Base-by-base conservation (phyloP, 2,113 vertebrate species). In the Ahaetulla prasina region DNA sequence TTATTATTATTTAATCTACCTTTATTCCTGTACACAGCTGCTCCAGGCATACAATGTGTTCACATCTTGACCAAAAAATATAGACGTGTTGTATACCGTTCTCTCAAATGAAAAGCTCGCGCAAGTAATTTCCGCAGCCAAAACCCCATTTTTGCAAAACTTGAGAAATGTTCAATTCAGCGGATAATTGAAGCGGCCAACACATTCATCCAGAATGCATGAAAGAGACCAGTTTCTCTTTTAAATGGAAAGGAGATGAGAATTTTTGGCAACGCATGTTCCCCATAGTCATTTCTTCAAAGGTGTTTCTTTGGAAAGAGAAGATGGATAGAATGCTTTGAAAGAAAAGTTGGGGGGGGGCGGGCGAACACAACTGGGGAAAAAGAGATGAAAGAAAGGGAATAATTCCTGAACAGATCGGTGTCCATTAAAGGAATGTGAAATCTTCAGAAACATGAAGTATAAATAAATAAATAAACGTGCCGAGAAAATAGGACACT, bases 341-440 rank as follows among this genome's bases (percentile, higher is more conserved):
- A 9, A 52, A n/a, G 45, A 27, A 60, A 60, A 25, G 3, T 0
- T 0, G 2, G 10, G 2, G 20, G 5, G 20, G 2, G 1, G 8
- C n/a, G n/a, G 4, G 5, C 9, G 25, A 55, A 3, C 12, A 52
- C 30, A 88, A 10, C 49, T 54, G 50, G 50, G 49, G 50, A 3
- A 52, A 14, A n/a, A 87, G 49, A 49, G 45, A 87, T 49, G 45
- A 30, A 27, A 47, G 27, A 87, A 87, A 30, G 47, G 16, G 85
- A 87, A 87, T 18, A 50, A 50, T 47, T 30, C 45, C 85, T 43
- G 52, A 35, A 54, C 35, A 89, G 87, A 50, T 39, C 3, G 3
- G 85, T 43, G 18, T 80, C n/a, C 18, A 80, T 43, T 52, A 52
- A 43, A 89, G 27, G 2, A 89, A 55, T 89, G 12, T 89, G 30